Base-by-base conservation (phyloP, 2,888 invertebrate species). In the Polyommatus icarus region DNA sequence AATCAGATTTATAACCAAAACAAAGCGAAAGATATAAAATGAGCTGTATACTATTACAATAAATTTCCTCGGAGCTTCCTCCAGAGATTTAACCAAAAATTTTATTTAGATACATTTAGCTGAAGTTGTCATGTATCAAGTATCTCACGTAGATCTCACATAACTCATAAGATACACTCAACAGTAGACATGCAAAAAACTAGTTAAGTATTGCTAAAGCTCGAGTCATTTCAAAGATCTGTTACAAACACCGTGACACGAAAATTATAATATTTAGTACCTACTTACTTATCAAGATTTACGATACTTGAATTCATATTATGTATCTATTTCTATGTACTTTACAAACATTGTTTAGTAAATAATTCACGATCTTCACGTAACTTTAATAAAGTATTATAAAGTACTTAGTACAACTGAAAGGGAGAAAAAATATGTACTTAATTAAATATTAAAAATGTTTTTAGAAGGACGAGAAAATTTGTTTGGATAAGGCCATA, bases 21-120 rank as follows among this genome's bases (percentile, higher is more conserved):
- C 20, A 73, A 46, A 46, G 40, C 7, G 46, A 12, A 46, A 46
- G 8, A 20, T 73, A 46, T 12, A 46, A 46, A 73, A 40, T 73
- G 46, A 36, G 18, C 71, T 71, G 36, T 71, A 71, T 71, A 71
- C 36, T 73, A 46, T 73, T 46, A 73, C 8, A 73, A 73, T 73
- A 46, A 73, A 40, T 73, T 73, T 73, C 46, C 24, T n/a, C 40
- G 10, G 20, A 46, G 73, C 12, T 20, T 46, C 4, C 73, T 50
- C 40, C 18, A 36, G 8, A 46, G 72, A 40, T 72, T 71, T 18
- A 40, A 71, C n/a, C 12, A 73, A 67, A 67, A 29, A 1, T 67
- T 12, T 67, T 67, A 67, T 67, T 67, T 67, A 24, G 29, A 29
- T n/a, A 24, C 3, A 54, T 59, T 20, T 10, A 10, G 24, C 61